These are phyloP conservation scores for Crepidodera aurea DNA, from an alignment of 2,888 invertebrate species.

Conservation along the genomic window DNA sequence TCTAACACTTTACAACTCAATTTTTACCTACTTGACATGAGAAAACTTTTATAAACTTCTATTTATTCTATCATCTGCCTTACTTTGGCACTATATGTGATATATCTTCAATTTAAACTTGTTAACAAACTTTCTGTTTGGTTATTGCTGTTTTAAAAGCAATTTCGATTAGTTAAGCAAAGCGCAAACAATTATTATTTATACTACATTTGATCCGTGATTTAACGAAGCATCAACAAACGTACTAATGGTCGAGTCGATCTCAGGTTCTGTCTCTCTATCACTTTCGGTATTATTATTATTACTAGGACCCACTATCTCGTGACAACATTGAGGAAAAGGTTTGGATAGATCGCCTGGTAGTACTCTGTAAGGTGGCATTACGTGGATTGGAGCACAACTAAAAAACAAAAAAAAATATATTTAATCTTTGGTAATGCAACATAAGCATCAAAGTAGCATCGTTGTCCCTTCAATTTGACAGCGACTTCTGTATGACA, in stretches of 20 bases:
- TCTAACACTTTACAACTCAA: too few relatives aligned
- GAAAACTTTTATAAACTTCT: too few relatives aligned
- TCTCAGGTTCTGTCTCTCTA: neutral
- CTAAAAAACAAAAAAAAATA: slow-evolving; percentile 14
- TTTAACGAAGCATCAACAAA: neutral
- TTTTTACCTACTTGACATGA: too few relatives aligned
- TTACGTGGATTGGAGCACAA: neutral
- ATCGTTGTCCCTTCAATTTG: too few relatives aligned
- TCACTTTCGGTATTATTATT: neutral
- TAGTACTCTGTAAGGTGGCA: slow-evolving; percentile 8
- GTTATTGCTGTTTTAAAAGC: too few relatives aligned
- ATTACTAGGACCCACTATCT: slow-evolving; percentile 11
- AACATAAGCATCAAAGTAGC: neutral
- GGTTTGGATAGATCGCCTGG: slow-evolving; percentile 24
- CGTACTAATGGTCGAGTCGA: neutral
- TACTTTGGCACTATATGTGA: too few relatives aligned
- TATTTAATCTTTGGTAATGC: too few relatives aligned
- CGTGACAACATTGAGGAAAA: slow-evolving; percentile 24
- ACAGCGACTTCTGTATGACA: too few relatives aligned
- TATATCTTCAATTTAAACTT: too few relatives aligned
- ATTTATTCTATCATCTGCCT: too few relatives aligned
- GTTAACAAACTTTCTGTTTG: neutral
- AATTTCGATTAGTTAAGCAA: too few relatives aligned
- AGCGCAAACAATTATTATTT: neutral
- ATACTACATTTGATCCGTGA: neutral